phyloP scores from a whole-genome alignment of 2,797 vertebrate genomes.

The Peromyscus attwateri region DNA sequence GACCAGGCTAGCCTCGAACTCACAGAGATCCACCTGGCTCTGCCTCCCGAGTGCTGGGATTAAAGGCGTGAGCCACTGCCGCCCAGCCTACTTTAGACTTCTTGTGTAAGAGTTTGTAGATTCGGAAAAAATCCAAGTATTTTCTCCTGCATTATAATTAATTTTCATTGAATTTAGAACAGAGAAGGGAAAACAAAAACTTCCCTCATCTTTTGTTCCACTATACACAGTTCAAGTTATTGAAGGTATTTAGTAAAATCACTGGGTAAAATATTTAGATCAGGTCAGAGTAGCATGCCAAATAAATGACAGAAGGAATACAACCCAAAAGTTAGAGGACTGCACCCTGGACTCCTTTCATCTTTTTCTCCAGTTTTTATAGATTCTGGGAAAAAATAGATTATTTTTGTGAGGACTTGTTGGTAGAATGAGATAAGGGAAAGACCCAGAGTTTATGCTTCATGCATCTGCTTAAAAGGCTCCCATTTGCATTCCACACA shows the following conservation, averaged over 20 bases:
- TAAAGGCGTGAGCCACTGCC: too few relatives aligned
- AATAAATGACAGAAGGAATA: neutral
- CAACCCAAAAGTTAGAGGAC: neutral
- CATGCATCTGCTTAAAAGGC: neutral
- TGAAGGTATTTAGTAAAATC: constrained; percentile 59
- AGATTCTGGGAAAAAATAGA: neutral
- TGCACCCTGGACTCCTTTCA: neutral
- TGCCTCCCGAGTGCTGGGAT: too few relatives aligned
- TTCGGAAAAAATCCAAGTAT: neutral
- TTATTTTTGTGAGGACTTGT: neutral
- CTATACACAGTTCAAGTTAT: neutral
- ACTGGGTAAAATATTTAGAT: neutral
- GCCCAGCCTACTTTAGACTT: neutral
- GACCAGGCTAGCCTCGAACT: too few relatives aligned
- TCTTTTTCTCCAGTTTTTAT: neutral
- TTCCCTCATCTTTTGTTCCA: constrained; percentile 5
- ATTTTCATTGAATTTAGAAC: constrained; percentile 4
- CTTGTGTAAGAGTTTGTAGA: neutral
- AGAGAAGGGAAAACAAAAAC: neutral
- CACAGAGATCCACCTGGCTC: too few relatives aligned
- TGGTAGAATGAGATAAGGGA: neutral
- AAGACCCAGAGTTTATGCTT: neutral
- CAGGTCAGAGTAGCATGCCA: neutral
- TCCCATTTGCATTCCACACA: neutral
- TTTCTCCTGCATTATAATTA: neutral